A percentile compares a stretch with the other conserved stretches of the same genome.
phyloP scores from a whole-genome alignment of 2,888 invertebrate species.

The Synanthedon tipuliformis region DNA sequence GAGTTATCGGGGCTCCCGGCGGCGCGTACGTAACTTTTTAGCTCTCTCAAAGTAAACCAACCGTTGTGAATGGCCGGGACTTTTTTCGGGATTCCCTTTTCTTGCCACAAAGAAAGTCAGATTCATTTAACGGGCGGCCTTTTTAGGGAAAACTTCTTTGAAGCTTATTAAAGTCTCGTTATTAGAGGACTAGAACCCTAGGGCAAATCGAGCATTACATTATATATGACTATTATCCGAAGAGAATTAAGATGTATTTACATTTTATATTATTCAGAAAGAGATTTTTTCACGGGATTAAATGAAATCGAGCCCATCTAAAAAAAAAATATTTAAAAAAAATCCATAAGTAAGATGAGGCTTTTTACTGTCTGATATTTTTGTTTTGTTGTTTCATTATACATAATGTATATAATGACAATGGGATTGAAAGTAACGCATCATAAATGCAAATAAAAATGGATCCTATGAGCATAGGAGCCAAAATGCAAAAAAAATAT shows the following conservation, averaged over 20 bases:
- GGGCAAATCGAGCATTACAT: conserved; percentile 25
- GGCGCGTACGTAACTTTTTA: conserved; percentile 38
- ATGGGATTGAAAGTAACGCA: no score
- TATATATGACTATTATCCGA: conserved; percentile 10
- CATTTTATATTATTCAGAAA: neutral
- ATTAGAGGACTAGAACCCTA: conserved; percentile 31
- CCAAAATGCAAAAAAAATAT: no score
- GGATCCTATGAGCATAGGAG: no score
- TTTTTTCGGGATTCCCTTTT: conserved; percentile 45
- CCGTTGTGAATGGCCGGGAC: conserved; percentile 44
- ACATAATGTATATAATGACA: no score
- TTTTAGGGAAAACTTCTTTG: conserved; percentile 49
- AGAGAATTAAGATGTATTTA: neutral
- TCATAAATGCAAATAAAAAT: no score
- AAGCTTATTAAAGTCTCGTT: conserved; percentile 53
- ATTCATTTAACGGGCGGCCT: conserved; percentile 50
- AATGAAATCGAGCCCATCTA: no score
- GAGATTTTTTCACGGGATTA: neutral
- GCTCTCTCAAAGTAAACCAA: conserved; percentile 42
- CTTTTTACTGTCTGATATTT: no score
- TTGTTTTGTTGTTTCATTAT: no score
- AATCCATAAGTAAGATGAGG: no score
- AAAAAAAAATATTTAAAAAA: no score
- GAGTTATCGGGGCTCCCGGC: conserved; percentile 21
- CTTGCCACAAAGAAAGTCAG: conserved; percentile 50